These are phyloP conservation scores for Platycnemis pennipes DNA, from an alignment of 2,888 invertebrate genomes.

Conservation along the genomic window DNA sequence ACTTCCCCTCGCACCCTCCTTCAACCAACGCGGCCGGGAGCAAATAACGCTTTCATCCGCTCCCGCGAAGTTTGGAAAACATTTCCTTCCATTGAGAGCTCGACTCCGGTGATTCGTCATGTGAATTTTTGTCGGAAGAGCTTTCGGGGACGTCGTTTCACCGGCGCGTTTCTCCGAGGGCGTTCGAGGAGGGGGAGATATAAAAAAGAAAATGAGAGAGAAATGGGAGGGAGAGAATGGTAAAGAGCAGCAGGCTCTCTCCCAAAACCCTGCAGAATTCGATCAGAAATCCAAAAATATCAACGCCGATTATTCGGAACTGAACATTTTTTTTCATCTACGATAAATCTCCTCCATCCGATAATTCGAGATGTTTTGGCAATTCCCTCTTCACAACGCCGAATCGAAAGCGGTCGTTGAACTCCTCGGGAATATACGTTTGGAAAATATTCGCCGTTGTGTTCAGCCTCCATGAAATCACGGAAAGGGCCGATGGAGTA, in stretches of 20 bases:
- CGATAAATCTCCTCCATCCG: background rate
- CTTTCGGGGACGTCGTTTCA: background rate
- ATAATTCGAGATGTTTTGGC: background rate
- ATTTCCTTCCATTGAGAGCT: background rate
- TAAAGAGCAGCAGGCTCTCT: background rate
- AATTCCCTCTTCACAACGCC: background rate
- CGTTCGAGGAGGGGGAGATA: background rate
- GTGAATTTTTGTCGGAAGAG: background rate
- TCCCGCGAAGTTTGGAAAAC: background rate
- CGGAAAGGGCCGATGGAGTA: no score
- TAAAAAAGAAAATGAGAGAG: background rate
- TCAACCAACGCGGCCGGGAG: background rate
- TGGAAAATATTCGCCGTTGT: no score
- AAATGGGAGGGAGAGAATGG: background rate
- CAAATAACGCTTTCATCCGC: conserved; percentile 7
- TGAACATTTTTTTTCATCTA: background rate
- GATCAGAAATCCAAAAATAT: background rate
- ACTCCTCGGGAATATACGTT: background rate
- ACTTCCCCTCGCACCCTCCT: background rate
- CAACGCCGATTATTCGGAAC: background rate
- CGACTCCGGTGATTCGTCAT: conserved; percentile 26
- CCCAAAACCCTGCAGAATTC: background rate
- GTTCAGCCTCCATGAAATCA: no score
- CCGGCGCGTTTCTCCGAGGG: background rate
- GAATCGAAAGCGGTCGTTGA: background rate